phyloP scores from a whole-genome alignment of 2,888 invertebrate genomes.

The Calliopum simillimum region DNA sequence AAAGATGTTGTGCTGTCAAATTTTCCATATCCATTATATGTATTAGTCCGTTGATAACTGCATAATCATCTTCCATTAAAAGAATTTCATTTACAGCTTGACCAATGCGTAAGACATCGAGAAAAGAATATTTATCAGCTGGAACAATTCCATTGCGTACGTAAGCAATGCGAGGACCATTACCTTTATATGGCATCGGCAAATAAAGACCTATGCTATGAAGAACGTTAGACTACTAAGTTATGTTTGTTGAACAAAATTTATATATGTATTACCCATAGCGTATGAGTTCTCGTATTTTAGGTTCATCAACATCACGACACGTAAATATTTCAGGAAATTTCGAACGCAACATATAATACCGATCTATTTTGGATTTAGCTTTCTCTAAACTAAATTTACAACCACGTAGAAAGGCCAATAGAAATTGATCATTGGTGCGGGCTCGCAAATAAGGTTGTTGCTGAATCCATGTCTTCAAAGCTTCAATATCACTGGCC shows the following conservation, averaged over 20 bases:
- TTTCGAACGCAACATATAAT: conserved; percentile 69
- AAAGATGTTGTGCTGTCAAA: conserved; percentile 69
- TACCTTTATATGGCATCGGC: conserved; percentile 61
- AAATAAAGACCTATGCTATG: conserved; percentile 48
- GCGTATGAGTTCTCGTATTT: conserved; percentile 48
- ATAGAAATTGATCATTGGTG: conserved; percentile 67
- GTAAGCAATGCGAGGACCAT: conserved; percentile 68
- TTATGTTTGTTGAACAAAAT: neutral
- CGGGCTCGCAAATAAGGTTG: conserved; percentile 66
- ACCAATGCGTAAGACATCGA: conserved; percentile 69
- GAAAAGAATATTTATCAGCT: conserved; percentile 66
- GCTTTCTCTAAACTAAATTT: conserved; percentile 70
- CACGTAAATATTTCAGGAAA: conserved; percentile 69
- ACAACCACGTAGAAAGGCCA: conserved; percentile 69
- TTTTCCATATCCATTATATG: conserved; percentile 71
- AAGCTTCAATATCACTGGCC: conserved; percentile 58
- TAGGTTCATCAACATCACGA: conserved; percentile 57
- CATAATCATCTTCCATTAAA: conserved; percentile 72
- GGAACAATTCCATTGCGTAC: conserved; percentile 69
- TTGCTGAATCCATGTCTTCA: conserved; percentile 68
- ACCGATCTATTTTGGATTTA: conserved; percentile 71
- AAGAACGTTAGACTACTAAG: neutral
- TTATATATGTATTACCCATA: conserved; percentile 48
- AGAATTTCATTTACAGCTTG: conserved; percentile 72
- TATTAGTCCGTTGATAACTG: conserved; percentile 68